Evolutionary conservation across 2,113 vertebrate genomes (phyloP), one percentile per base, ranked within the genome.

Genomic region (Meles meles): DNA sequence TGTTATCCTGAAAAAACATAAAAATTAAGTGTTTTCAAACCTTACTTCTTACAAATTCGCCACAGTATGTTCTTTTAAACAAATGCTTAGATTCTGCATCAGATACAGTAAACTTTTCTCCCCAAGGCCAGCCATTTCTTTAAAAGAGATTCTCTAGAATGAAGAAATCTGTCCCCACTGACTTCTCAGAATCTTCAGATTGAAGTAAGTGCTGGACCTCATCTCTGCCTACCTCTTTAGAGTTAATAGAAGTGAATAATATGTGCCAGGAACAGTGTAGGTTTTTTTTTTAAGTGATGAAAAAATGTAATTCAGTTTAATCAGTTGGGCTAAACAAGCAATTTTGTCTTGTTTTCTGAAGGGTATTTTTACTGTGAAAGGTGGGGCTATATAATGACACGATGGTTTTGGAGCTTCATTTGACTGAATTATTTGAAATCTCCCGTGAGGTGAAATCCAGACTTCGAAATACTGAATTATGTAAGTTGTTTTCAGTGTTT

Each of bases 151-250:
- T 65, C 88, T 98, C 93, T 81, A 93, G 83, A 97, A 96, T 92
- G 72, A 96, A 97, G 83, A 87, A 92, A 97, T 7, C 83, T 88
- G 2, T 97, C 87, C 97, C 57, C 85, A 82, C 15, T 97, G 67
- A 95, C 83, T 98, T 93, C 67, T 92, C 1, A 96, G 88, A 98
- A 91, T 98, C 96, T 0, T 97, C 81, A 85, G 82, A 71, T 94
- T 98, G 96, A 98, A 97, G 91, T 98, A 98, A 98, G 98, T 98
- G 87, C 94, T 98, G 97, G 95, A 81, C 93, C 84, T 98, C 93
- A 83, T 97, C 67, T 98, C 97, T 98, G 88, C 90, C 88, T 98
- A 86, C 95, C 98, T 98, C 98, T 98, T 96, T 98, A 97, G 98
- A 98, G 55, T 93, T 98, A 96, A 96, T 95, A 98, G 96, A 98